phyloP scores from a whole-genome alignment of 1,140 invertebrate species.

The Lepidurus packardi region DNA sequence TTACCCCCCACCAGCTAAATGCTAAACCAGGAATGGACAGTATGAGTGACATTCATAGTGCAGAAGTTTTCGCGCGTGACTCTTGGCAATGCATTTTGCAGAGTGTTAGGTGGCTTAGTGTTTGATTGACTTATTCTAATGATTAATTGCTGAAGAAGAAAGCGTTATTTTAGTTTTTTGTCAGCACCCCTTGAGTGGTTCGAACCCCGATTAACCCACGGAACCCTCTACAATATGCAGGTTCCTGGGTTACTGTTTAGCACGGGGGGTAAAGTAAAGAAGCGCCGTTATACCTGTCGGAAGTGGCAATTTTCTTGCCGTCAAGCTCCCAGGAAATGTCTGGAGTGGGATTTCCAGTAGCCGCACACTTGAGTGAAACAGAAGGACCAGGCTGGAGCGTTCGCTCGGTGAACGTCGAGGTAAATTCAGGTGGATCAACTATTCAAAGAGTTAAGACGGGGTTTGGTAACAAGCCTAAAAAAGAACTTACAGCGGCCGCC shows the following conservation, averaged over 20 bases:
- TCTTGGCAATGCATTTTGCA: too few species aligned
- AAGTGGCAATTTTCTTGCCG: slow-evolving; percentile 73
- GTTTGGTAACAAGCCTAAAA: neutral
- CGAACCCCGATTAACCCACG: too few species aligned
- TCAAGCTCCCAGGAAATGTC: slow-evolving; percentile 92
- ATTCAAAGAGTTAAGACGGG: slow-evolving; percentile 32
- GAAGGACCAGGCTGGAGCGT: slow-evolving; percentile 79
- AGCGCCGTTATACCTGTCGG: slow-evolving; percentile 53
- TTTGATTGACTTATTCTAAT: too few species aligned
- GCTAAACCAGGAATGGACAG: neutral
- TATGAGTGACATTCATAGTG: neutral
- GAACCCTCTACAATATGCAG: too few species aligned
- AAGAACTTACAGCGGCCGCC: slow-evolving; percentile 74
- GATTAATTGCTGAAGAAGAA: too few species aligned
- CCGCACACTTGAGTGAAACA: slow-evolving; percentile 72
- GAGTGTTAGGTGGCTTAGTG: too few species aligned
- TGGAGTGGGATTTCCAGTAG: slow-evolving; percentile 85
- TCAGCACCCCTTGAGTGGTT: neutral
- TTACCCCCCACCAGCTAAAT: too few species aligned
- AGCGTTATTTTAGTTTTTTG: too few species aligned
- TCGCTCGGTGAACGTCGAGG: slow-evolving; percentile 76
- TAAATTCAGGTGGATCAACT: slow-evolving; percentile 82
- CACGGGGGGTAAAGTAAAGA: neutral
- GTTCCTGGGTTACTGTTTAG: too few species aligned
- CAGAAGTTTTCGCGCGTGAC: neutral